Evolutionary conservation across 2,113 vertebrate species (phyloP).

Genomic region (Charina bottae): DNA sequence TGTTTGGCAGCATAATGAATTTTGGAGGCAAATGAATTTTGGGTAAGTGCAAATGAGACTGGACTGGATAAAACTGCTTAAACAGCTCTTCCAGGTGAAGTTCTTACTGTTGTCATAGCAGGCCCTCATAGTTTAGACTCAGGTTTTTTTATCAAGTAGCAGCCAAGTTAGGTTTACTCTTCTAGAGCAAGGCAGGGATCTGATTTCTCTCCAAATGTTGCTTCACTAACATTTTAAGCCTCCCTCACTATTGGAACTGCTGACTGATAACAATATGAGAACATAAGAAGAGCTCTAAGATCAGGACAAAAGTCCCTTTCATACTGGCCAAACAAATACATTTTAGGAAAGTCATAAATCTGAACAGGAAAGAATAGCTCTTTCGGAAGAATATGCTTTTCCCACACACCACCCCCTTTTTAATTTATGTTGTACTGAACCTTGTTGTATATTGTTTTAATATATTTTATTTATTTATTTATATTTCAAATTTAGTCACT

Average conservation of each 20-base stretch:
- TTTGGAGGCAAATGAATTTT: not conserved
- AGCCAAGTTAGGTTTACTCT: not conserved
- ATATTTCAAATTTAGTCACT: too few relatives aligned
- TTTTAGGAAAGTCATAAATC: not conserved
- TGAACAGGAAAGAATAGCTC: not conserved
- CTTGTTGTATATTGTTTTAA: not conserved
- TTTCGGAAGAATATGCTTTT: not conserved
- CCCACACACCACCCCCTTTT: not conserved
- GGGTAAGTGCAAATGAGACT: not conserved
- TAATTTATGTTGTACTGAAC: not conserved
- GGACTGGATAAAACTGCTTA: not conserved
- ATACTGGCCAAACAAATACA: not conserved
- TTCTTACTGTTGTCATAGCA: not conserved
- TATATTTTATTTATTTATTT: too few relatives aligned
- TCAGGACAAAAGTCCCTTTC: not conserved
- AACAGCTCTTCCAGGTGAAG: not conserved
- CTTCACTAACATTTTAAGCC: not conserved
- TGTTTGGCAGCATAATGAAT: conserved; percentile 17
- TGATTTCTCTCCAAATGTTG: not conserved
- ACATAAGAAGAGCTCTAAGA: not conserved
- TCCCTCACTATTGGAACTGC: not conserved
- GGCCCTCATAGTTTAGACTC: not conserved
- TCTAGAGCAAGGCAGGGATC: not conserved
- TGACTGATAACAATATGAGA: not conserved
- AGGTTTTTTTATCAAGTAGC: not conserved